phyloP scores from a whole-genome alignment of 1,140 invertebrate species.

The Papilio helenus region DNA sequence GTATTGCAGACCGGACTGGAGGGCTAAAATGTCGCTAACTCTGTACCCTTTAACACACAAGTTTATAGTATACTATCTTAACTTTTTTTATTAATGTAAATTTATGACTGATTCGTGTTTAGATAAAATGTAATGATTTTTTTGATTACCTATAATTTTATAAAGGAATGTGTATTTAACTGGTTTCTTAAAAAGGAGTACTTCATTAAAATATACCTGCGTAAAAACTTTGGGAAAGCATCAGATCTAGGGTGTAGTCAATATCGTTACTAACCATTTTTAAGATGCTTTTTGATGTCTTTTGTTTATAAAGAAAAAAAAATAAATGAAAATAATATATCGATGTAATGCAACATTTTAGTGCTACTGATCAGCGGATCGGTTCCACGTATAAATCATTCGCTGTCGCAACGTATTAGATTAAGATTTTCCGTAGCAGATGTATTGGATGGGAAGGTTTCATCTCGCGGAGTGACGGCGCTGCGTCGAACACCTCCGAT shows the following conservation, averaged over 20 bases:
- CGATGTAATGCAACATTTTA: constrained; percentile 52
- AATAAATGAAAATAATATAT: not conserved
- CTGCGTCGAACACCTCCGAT: constrained; percentile 50
- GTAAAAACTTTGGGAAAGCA: no score
- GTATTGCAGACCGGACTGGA: constrained; percentile 58
- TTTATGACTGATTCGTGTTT: not conserved
- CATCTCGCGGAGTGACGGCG: constrained; percentile 71
- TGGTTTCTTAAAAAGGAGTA: not conserved
- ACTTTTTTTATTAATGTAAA: not conserved
- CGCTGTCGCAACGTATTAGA: constrained; percentile 76
- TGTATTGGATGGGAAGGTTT: constrained; percentile 68
- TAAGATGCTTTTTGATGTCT: no score
- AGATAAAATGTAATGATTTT: no score
- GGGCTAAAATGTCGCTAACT: constrained; percentile 56
- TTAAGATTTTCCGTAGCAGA: constrained; percentile 73
- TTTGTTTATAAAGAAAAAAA: no score
- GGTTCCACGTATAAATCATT: constrained; percentile 74
- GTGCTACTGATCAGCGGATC: constrained; percentile 55
- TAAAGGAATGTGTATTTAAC: no score
- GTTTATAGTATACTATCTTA: not conserved
- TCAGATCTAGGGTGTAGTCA: no score
- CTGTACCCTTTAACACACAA: not conserved
- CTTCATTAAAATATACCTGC: no score
- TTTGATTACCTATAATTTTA: no score
- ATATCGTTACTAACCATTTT: no score